A percentile compares a stretch with the other conserved stretches of the same genome.
phyloP scores from a whole-genome alignment of 2,113 vertebrate species.

The Cyprinodon variegatus region DNA sequence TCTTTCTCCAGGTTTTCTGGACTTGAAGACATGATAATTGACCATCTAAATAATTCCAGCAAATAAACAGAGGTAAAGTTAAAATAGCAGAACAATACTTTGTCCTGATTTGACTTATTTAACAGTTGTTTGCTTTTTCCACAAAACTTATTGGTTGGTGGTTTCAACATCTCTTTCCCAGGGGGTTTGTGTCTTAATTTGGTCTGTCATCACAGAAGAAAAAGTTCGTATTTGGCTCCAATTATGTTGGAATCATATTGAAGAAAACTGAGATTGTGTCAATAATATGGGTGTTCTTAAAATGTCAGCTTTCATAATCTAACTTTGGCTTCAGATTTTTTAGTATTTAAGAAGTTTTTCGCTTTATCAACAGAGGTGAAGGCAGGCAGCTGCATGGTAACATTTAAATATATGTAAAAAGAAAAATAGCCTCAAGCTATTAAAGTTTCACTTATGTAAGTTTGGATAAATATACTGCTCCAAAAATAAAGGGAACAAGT shows the following conservation, averaged over 20 bases:
- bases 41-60: background rate
- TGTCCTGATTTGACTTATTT: background rate
- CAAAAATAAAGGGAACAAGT: too few species aligned
- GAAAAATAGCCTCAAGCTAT: background rate
- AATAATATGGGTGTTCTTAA: background rate
- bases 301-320: background rate
- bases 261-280: too few species aligned
- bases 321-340: background rate
- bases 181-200: background rate
- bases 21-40: too few species aligned
- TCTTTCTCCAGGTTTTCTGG: too few species aligned
- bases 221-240: background rate
- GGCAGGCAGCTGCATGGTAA: background rate
- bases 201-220: background rate
- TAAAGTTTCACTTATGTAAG: background rate
- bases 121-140: background rate
- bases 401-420: background rate
- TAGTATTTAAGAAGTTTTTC: background rate
- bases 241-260: too few species aligned
- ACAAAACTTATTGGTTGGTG: background rate
- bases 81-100: background rate
- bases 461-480: background rate
- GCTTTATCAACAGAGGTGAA: background rate
- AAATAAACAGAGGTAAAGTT: background rate
- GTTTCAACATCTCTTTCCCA: background rate